Evolutionary conservation across 2,113 vertebrate genomes (phyloP), one percentile per base, ranked within the genome.

Genomic region (Myiozetetes cayanensis): DNA sequence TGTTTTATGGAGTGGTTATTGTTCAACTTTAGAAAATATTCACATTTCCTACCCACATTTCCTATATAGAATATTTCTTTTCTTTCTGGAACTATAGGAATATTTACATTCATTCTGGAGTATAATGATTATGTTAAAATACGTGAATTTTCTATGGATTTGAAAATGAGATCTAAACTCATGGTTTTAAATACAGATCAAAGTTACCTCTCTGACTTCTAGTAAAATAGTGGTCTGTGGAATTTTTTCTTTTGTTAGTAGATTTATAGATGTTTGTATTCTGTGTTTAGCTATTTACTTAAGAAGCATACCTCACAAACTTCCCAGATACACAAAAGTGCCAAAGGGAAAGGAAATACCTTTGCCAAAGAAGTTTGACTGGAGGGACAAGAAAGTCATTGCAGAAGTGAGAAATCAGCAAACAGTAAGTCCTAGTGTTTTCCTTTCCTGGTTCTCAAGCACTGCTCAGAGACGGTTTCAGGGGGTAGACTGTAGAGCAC

Each of bases 301-400:
- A 96, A 97, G 95, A 95, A 98, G 98, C 67, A 94, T 76, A 74
- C n/a, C 97, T 84, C 96, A 97, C 78, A 93, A 66, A 66, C 96
- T 97, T 72, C 98, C 98, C 74, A 96, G 61, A 91, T 98, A 98
- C 79, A 10, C 68, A 43, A 94, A 97, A 58, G 80, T 33, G 56
- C 17, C 68, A 90, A 94, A 79, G 20, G 87, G 79, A 87, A n/a
- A 83, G 24, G 90, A 85, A 35, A 72, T 92, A 14, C 82, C 93
- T 70, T 97, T 98, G 87, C 99, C 99, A 12, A 93, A 91, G 91
- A 98, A 88, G 95, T 99, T 99, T 97, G 99, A 99, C 97, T 99
- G 99, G 99, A 98, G 99, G 73, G 98, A 99, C 84, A 98, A 97
- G 92, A 98, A 97, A 31, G 98, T 98, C 56, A 98, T 99, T 71